Base-by-base conservation (phyloP, 2,888 invertebrate species). In the Rotaria magnacalcarata region DNA sequence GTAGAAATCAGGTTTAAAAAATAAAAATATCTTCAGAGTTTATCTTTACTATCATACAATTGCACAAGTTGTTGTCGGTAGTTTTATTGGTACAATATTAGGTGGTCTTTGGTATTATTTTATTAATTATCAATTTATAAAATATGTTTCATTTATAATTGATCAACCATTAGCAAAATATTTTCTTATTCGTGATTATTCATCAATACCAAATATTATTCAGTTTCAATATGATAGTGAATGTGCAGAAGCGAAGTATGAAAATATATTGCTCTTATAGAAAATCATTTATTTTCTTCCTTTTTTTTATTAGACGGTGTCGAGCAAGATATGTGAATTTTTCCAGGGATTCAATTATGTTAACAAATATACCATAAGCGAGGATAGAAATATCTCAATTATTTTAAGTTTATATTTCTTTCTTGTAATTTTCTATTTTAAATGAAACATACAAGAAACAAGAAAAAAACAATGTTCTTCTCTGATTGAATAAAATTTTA, bases 21-120 rank as follows among this genome's bases (percentile, higher is more conserved):
- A 21, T 4, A 54, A 4, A 4, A 54, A 21, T 34, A 41, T 85
- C 16, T 85, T 92, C 90, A 93, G 96, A 90, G 94, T 96, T 87
- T 96, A 96, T 91, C 92, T 96, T 87, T 94, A 94, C 89, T 96
- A 96, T 90, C 96, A 96, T 91, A 94, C 95, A 74, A 92, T 93
- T 89, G 92, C 93, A 67, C 96, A 96, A 92, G 95, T 96, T 87
- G 89, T 95, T 34, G 94, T 94, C 89, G 96, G 96, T 86, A 93
- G 93, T 52, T 87, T 95, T 54, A 92, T 95, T 87, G 96, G 96
- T 85, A 91, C 93, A 87, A 87, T 94, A 87, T 93, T 94, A 91
- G 96, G 95, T 87, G 93, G 94, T 86, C 88, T 94, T 87, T 96
- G 96, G 96, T 96, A 96, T 92, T 92, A 93, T 87, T 90, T 95